Evolutionary conservation across 2,888 invertebrate species (phyloP).

Genomic region (Gonocerus acuteangulatus): DNA sequence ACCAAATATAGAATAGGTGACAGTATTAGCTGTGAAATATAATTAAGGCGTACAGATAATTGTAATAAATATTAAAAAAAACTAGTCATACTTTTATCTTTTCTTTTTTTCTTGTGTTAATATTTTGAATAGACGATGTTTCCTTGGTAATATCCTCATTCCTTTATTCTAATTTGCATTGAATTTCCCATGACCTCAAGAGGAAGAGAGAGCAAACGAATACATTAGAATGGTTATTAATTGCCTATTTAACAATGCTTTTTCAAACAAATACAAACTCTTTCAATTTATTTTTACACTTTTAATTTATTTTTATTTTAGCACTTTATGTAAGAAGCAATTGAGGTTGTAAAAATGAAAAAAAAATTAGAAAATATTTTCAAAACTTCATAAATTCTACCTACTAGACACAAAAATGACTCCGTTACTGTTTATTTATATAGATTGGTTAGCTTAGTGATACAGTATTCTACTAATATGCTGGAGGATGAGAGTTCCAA

Average conservation of each 20-base stretch:
- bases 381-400: no score
- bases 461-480: no score
- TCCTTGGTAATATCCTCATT: conserved; percentile 13
- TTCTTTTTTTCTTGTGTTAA: neutral
- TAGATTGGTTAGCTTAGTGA: no score
- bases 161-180: conserved; percentile 1
- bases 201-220: conserved; percentile 9
- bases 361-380: no score
- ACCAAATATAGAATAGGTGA: conserved; percentile 25
- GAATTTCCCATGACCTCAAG: conserved; percentile 17
- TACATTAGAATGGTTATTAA: conserved; percentile 6
- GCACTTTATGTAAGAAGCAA: no score
- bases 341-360: no score
- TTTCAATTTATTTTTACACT: no score
- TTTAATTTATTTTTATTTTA: neutral
- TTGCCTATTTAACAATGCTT: conserved; percentile 4
- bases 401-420: no score
- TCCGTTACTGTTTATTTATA: no score
- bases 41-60: conserved; percentile 2
- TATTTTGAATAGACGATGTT: conserved; percentile 8
- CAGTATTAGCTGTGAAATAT: conserved; percentile 17
- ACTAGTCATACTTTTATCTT: conserved; percentile 23
- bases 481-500: no score
- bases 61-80: conserved; percentile 26
- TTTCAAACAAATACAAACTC: neutral